These are phyloP conservation scores for Tamandua tetradactyla DNA, from an alignment of 2,797 vertebrate species.

Conservation along the genomic window DNA sequence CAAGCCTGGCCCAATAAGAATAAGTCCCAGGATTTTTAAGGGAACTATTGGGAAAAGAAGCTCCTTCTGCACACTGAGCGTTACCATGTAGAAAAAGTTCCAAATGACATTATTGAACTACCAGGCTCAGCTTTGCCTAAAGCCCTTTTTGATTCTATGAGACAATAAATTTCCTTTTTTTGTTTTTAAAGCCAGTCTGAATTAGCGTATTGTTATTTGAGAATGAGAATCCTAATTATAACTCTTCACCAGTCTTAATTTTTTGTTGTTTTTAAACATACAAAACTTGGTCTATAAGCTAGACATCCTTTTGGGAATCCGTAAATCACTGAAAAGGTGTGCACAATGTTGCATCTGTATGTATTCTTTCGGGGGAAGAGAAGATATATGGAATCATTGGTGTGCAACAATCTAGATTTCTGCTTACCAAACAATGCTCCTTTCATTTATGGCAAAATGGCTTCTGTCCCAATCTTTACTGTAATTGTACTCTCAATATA, in stretches of 20 bases:
- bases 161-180: not conserved
- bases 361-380: not conserved
- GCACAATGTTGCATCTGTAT: not conserved
- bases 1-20: not conserved
- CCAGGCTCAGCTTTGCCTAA: not conserved
- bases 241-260: not conserved
- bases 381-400: not conserved
- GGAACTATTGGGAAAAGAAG: not conserved
- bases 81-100: not conserved
- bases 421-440: not conserved
- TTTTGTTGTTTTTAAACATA: not conserved
- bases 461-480: not conserved
- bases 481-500: not conserved
- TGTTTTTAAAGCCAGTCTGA: too few relatives aligned
- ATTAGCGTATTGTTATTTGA: not conserved
- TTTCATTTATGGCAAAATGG: conserved; percentile 18
- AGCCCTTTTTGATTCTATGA: not conserved
- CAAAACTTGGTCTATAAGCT: not conserved
- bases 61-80: not conserved
- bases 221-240: conserved; percentile 23
- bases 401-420: not conserved
- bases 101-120: not conserved
- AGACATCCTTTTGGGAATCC: not conserved
- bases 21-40: not conserved
- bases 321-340: not conserved